Percentiles rank a stretch among this genome's conserved stretches.
Evolutionary conservation across 2,888 invertebrate species (phyloP).

Genomic region (Ommatoiulus sabulosus): DNA sequence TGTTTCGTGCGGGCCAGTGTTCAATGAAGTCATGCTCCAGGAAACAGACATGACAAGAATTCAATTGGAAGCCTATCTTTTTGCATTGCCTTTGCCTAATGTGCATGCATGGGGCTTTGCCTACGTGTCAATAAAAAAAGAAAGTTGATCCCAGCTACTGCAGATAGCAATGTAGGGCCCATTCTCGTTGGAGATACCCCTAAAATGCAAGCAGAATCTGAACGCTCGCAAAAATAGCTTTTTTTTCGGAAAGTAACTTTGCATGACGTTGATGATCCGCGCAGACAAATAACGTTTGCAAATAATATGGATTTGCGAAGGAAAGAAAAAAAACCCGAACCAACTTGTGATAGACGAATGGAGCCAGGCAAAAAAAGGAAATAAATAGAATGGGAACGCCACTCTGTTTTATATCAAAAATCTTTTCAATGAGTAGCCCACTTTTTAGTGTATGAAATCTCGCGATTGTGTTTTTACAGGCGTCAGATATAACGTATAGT

Average conservation of each 20-base stretch:
- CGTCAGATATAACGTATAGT: constrained; percentile 31
- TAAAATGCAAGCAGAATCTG: not conserved
- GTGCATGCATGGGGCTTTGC: constrained; percentile 43
- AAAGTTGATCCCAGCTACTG: constrained; percentile 14
- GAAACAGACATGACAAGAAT: constrained; percentile 43
- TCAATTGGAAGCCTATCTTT: constrained; percentile 42
- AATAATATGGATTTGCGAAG: constrained; percentile 20
- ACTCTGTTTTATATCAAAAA: constrained; percentile 36
- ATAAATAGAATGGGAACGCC: not conserved
- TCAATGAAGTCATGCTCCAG: constrained; percentile 43
- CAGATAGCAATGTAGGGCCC: not conserved
- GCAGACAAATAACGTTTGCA: constrained; percentile 31
- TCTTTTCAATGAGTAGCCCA: not conserved
- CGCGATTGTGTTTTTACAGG: not conserved
- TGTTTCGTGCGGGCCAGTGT: not conserved
- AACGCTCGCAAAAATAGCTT: constrained; percentile 17
- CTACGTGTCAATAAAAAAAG: constrained; percentile 24
- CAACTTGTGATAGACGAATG: not conserved
- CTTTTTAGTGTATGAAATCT: not conserved
- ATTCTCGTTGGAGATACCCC: not conserved
- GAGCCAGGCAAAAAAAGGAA: not conserved
- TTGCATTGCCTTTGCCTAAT: constrained; percentile 29
- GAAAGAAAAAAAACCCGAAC: not conserved
- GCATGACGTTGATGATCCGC: constrained; percentile 34
- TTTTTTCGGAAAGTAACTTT: constrained; percentile 31